Evolutionary conservation across 2,797 vertebrate genomes (phyloP), one percentile per base, ranked within the genome.

Genomic region (Poecilia velifera): DNA sequence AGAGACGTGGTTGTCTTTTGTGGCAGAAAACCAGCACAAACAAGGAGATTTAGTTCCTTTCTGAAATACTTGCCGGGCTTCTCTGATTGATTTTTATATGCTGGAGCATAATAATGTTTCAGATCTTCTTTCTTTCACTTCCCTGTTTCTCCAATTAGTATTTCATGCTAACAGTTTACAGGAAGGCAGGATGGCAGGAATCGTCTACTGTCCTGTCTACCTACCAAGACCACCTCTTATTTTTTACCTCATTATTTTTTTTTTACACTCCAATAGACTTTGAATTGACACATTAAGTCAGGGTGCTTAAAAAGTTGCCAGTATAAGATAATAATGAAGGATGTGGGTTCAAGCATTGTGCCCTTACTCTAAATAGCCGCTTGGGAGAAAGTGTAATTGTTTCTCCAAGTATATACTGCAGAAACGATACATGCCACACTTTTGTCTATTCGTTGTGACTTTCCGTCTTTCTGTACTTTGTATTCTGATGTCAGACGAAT

Each of bases 201-300:
- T 14, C 6, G 22, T 70, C 22, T n/a, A 43, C 66, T 43, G 22
- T 43, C 9, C 78, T 77, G 83, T 87, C 79, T 39, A 47, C 25
- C 78, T 91, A 93, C 93, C 93, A 95, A 93, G 87, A 89, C 85
- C 85, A 87, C 86, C 83, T 93, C 91, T 93, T 88, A 71, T 46
- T 71, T 88, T 86, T 86, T 86, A 84, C 78, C 88, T 76, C 86
- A 74, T 71, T 74, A 77, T 84, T 89, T 31, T 80, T 86, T 74
- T 83, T 86, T 88, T 6, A 8, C 22, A 43, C 39, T 70, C 25
- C 39, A 41, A 20, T 43, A 45, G 20, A 25, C 41, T n/a, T 70
- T 70, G 22, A 70, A 25, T 70, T 70, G 25, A n/a, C 66, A 45
- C 41, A 45, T 71, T 28, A 39, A 68, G 25, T 68, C 22, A 39